Evolutionary conservation across 2,888 invertebrate species (phyloP), one percentile per base, ranked within the genome.

Genomic region (Mactromeris polynyma): DNA sequence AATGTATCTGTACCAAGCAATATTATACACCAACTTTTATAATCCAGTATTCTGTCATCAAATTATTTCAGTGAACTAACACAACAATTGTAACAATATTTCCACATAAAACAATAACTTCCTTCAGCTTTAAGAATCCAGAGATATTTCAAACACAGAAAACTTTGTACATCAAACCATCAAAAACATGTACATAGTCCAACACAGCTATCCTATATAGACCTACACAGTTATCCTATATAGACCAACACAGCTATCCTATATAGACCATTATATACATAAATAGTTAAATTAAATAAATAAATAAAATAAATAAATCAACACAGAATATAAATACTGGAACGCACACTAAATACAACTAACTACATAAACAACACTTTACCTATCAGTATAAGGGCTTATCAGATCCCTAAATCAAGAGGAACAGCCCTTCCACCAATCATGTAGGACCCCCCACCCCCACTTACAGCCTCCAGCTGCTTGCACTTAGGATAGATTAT

Each of bases 201-300:
- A n/a, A n/a, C n/a, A n/a, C n/a, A n/a, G n/a, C n/a, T n/a, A n/a
- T n/a, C n/a, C n/a, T n/a, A n/a, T n/a, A n/a, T n/a, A n/a, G n/a
- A n/a, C n/a, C n/a, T n/a, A n/a, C n/a, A n/a, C n/a, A n/a, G n/a
- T n/a, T n/a, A n/a, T n/a, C n/a, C n/a, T n/a, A n/a, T n/a, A n/a
- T n/a, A n/a, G n/a, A n/a, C n/a, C n/a, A n/a, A n/a, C n/a, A n/a
- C n/a, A n/a, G n/a, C n/a, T n/a, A n/a, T n/a, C n/a, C n/a, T n/a
- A n/a, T n/a, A n/a, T n/a, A n/a, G n/a, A n/a, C n/a, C n/a, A n/a
- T 64, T 26, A 26, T 26, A 64, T 26, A 64, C 26, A 64, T 58
- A 58, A 73, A 73, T 11, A 73, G 17, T 36, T 73, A 73, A 73
- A 73, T 73, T 58, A 73, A 73, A 33, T 69, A 69, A 36, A 69